phyloP scores from a whole-genome alignment of 2,797 vertebrate species.

The Luscinia megarhynchos region DNA sequence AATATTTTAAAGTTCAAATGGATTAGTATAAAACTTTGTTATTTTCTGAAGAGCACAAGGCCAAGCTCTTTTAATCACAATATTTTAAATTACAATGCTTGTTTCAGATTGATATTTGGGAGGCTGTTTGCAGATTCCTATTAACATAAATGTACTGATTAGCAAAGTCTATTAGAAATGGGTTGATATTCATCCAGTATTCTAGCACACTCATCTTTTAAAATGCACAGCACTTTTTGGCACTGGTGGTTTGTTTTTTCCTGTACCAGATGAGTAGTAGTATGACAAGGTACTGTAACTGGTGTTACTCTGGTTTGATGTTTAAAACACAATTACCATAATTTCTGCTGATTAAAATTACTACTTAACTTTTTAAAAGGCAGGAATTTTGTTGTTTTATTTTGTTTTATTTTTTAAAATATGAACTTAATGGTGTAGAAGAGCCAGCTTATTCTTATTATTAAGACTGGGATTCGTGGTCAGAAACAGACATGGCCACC shows the following conservation, averaged over 20 bases:
- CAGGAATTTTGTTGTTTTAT: background rate
- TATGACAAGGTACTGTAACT: background rate
- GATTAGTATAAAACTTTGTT: constrained; percentile 54
- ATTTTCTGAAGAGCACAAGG: constrained; percentile 68
- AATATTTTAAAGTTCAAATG: constrained; percentile 67
- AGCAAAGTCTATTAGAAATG: constrained; percentile 44
- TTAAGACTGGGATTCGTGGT: rapidly evolving
- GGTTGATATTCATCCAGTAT: constrained; percentile 5
- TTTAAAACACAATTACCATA: background rate
- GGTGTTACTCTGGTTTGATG: background rate
- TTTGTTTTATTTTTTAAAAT: too few species aligned
- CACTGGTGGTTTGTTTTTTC: background rate
- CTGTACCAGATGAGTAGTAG: background rate
- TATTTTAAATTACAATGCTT: constrained; percentile 65
- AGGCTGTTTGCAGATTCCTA: constrained; percentile 58
- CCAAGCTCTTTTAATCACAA: constrained; percentile 55
- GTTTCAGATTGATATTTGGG: constrained; percentile 66
- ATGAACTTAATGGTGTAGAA: background rate
- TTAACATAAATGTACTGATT: constrained; percentile 70
- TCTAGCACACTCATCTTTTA: background rate
- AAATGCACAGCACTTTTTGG: background rate
- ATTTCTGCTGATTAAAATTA: background rate
- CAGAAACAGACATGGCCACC: background rate
- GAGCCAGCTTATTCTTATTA: background rate
- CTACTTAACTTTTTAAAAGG: background rate